Percentiles rank a stretch among this genome's conserved stretches.
phyloP scores from a whole-genome alignment of 2,888 invertebrate genomes.

The Ophioninae sp. region DNA sequence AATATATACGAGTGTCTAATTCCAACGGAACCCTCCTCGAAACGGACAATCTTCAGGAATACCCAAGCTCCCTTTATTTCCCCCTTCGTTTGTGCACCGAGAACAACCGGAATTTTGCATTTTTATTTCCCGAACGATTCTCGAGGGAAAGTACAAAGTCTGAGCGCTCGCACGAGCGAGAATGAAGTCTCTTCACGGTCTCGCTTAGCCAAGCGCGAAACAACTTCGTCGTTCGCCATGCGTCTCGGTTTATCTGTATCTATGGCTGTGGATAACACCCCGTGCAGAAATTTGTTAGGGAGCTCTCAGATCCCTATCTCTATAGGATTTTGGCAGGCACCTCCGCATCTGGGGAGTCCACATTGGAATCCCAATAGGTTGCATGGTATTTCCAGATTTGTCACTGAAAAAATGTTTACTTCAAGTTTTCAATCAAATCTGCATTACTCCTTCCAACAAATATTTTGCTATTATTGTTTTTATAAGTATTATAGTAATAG shows the following conservation, averaged over 20 bases:
- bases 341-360: too few relatives aligned
- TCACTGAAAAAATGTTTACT: too few relatives aligned
- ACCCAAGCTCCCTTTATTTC: neutral
- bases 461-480: too few relatives aligned
- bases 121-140: constrained; percentile 15
- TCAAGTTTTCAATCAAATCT: too few relatives aligned
- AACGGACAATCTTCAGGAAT: constrained; percentile 7
- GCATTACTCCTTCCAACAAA: too few relatives aligned
- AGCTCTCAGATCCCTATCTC: too few relatives aligned
- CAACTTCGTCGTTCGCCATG: constrained; percentile 70
- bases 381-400: too few relatives aligned
- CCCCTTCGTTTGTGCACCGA: neutral
- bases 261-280: neutral
- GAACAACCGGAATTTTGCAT: constrained; percentile 7
- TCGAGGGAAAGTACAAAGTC: constrained; percentile 35
- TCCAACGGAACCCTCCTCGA: neutral
- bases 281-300: too few relatives aligned
- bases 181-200: constrained; percentile 61
- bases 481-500: too few relatives aligned
- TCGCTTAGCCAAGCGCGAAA: constrained; percentile 75
- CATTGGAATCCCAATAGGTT: too few relatives aligned
- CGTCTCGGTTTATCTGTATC: constrained; percentile 66
- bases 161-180: constrained; percentile 23
- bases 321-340: too few relatives aligned
- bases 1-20: neutral